Evolutionary conservation across 2,888 invertebrate genomes (phyloP), one percentile per base, ranked within the genome.

Genomic region (Tigriopus californicus): DNA sequence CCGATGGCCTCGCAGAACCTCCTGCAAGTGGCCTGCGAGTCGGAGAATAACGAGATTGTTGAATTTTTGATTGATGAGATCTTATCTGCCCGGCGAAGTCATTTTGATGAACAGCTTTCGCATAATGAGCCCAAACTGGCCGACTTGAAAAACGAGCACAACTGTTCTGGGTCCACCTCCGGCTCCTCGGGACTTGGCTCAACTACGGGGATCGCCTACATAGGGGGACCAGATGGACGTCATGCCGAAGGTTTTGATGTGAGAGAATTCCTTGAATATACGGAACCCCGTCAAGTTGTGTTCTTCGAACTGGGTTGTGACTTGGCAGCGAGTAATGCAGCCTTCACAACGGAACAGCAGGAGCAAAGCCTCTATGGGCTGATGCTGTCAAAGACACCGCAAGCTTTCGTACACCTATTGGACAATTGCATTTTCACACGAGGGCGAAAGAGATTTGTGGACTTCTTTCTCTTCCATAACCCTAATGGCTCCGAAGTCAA

Each of bases 61-160:
- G 40, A 54, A 18, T 54, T 40, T 41, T 18, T 54, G n/a, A 41
- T 54, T 41, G 54, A 54, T 41, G 54, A 54, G 41, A 54, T 54
- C 11, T 54, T 54, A 15, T 40, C n/a, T n/a, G 54, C 54, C 18
- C 11, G 54, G 18, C 11, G 54, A 41, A 40, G 25, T 41, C 15
- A 15, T 54, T 18, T 54, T 33, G 44, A 18, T 44, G 15, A 44
- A 44, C 15, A 18, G 5, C 44, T 44, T 44, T n/a, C n/a, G 18
- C 15, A 18, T 18, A 15, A n/a, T 18, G 44, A 44, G 44, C 15
- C n/a, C 15, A 44, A 44, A 15, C 18, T 44, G 44, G 44, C 44
- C 18, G 33, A 33, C 33, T 8, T 33, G 33, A 33, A 33, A 33
- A 33, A 33, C 33, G 33, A 33, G 8, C 33, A 33, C 33, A 33